Evolutionary conservation across 2,113 vertebrate species (phyloP).

Genomic region (Excalfactoria chinensis): DNA sequence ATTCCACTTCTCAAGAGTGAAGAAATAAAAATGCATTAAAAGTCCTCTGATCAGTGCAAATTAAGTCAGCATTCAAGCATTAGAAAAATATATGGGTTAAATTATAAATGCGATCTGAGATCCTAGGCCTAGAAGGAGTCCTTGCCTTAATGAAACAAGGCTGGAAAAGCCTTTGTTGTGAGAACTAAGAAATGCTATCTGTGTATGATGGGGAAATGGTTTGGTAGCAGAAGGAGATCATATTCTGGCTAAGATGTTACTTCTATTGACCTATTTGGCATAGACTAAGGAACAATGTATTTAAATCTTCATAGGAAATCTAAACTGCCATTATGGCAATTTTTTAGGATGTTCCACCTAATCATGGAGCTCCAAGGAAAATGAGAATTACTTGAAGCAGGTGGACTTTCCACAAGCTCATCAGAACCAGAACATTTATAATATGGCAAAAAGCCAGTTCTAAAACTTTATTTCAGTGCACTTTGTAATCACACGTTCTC

Average conservation of each 20-base stretch:
- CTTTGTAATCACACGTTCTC: not conserved
- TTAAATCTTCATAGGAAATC: not conserved
- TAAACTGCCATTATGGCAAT: not conserved
- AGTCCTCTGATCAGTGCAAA: not conserved
- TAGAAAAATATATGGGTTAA: not conserved
- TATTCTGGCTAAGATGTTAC: not conserved
- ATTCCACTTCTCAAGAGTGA: not conserved
- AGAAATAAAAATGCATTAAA: not conserved
- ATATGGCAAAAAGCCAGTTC: not conserved
- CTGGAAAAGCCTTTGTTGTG: not conserved
- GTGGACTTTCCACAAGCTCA: not conserved
- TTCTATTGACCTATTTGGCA: conserved; percentile 5
- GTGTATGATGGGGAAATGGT: not conserved
- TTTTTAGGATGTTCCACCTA: not conserved
- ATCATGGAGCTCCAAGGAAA: not conserved
- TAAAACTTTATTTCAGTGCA: not conserved
- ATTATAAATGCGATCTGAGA: not conserved
- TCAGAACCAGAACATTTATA: not conserved
- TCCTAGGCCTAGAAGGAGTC: not conserved
- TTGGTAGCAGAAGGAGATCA: not conserved
- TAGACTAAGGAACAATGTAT: not conserved
- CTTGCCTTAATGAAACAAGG: not conserved
- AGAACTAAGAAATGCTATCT: not conserved
- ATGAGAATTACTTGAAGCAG: not conserved
- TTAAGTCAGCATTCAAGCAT: not conserved